phyloP scores from a whole-genome alignment of 1,140 invertebrate species.

The Phymastichus coffea region DNA sequence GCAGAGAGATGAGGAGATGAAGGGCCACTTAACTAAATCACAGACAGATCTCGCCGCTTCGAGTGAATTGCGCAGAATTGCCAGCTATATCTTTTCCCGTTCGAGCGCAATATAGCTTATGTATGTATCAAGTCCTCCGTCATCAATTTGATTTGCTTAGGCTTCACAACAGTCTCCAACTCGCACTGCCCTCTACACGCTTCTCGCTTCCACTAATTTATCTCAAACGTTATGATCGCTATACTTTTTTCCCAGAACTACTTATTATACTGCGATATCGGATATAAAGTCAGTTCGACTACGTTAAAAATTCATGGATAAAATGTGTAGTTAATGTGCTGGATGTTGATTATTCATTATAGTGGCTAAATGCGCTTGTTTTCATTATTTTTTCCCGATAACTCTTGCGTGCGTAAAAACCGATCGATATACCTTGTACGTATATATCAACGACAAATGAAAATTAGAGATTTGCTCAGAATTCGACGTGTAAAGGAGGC shows the following conservation, averaged over 20 bases:
- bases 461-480: too few relatives aligned
- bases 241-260: constrained; percentile 21
- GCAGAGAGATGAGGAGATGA: constrained; percentile 23
- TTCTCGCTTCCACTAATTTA: constrained; percentile 5
- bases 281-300: background rate
- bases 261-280: constrained; percentile 7
- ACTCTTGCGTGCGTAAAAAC: too few relatives aligned
- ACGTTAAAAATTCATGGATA: constrained; percentile 13
- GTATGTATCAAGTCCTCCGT: constrained; percentile 50
- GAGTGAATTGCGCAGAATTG: constrained; percentile 36
- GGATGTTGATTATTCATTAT: too few relatives aligned
- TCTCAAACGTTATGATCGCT: constrained; percentile 16
- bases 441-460: too few relatives aligned
- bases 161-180: constrained; percentile 45
- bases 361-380: too few relatives aligned
- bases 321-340: too few relatives aligned
- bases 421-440: too few relatives aligned
- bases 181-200: constrained; percentile 28
- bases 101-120: too few relatives aligned
- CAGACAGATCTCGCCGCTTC: constrained; percentile 45
- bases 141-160: constrained; percentile 57
- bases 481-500: too few relatives aligned
- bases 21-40: constrained; percentile 53
- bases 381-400: too few relatives aligned
- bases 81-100: too few relatives aligned